These are phyloP conservation scores for Wiebesia pumilae DNA, from an alignment of 1,140 invertebrate species.

Conservation along the genomic window DNA sequence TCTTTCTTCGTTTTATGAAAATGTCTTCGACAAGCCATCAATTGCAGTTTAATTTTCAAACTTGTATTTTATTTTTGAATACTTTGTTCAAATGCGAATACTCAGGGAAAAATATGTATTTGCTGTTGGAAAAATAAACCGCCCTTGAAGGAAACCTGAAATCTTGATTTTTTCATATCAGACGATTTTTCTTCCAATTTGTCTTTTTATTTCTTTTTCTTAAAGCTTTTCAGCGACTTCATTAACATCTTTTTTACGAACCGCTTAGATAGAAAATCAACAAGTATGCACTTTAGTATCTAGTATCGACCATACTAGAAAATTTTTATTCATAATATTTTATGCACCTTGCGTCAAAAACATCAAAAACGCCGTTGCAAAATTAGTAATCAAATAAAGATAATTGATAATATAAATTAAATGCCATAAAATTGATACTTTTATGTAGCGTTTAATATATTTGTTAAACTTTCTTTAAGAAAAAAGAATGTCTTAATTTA, in stretches of 20 bases:
- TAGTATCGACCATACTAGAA: conserved; percentile 14
- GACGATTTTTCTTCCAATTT: neutral
- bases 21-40: conserved; percentile 1
- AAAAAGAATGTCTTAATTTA: too few species aligned
- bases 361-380: neutral
- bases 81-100: conserved; percentile 41
- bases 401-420: neutral
- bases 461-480: too few species aligned
- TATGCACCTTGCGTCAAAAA: neutral
- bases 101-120: conserved; percentile 45
- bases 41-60: conserved; percentile 48
- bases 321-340: neutral
- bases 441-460: too few species aligned
- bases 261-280: conserved; percentile 12
- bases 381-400: neutral
- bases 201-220: conserved; percentile 22
- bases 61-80: conserved; percentile 44
- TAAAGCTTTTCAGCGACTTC: conserved; percentile 15
- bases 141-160: neutral
- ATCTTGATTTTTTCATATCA: neutral
- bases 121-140: conserved; percentile 39
- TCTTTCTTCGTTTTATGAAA: conserved; percentile 21
- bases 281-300: conserved; percentile 15
- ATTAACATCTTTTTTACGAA: conserved; percentile 12
- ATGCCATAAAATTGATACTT: neutral